phyloP scores from a whole-genome alignment of 2,797 vertebrate species.

The Sebastiscus albofasciatus region DNA sequence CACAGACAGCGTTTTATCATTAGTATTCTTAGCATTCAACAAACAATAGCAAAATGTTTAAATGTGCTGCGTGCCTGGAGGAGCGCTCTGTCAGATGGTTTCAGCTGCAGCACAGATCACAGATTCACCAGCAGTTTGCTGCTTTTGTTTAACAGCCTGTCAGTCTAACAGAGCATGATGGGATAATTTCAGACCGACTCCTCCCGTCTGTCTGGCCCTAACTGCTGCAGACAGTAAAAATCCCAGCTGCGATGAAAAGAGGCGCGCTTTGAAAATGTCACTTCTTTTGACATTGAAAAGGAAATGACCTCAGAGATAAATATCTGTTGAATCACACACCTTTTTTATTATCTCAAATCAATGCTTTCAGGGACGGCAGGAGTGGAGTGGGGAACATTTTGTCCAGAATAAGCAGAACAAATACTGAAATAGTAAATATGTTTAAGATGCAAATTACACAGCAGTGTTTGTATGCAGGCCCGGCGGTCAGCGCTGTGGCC shows the following conservation, averaged over 20 bases:
- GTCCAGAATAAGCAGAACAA: background rate
- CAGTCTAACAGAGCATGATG: constrained; percentile 19
- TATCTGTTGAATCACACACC: constrained; percentile 13
- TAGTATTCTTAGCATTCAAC: background rate
- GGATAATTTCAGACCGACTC: constrained; percentile 26
- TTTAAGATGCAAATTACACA: constrained; percentile 28
- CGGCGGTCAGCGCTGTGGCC: background rate
- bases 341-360: constrained; percentile 23
- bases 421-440: background rate
- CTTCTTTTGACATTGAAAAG: constrained; percentile 16
- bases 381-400: background rate
- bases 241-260: background rate
- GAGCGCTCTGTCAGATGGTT: background rate
- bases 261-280: constrained; percentile 2
- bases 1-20: background rate
- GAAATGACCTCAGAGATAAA: constrained; percentile 43
- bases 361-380: background rate
- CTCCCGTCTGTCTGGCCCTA: background rate
- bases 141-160: constrained; percentile 19
- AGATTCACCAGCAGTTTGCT: background rate
- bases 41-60: background rate
- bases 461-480: background rate
- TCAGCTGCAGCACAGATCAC: background rate
- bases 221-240: background rate
- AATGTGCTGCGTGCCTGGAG: background rate